Conservation (phyloP, 2,797 vertebrate species). For the Onychomys arenicola region DNA sequence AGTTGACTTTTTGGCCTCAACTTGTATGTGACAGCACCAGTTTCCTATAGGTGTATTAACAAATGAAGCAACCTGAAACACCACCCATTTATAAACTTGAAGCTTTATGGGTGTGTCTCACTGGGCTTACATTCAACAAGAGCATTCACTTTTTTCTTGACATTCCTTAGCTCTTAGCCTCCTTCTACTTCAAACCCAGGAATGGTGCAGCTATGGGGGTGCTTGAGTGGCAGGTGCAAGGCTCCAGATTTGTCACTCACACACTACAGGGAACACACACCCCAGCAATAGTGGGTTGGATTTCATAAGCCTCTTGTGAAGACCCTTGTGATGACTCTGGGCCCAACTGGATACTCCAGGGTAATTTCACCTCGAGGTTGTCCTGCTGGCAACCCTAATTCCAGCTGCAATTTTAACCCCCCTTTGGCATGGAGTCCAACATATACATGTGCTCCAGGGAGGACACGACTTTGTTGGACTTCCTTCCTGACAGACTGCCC, state of each 20-base stretch:
- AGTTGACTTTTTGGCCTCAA: constrained; percentile 15
- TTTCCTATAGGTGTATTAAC: neutral
- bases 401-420: neutral
- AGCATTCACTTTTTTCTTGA: neutral
- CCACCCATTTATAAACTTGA: neutral
- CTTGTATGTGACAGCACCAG: neutral
- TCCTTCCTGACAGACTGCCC: neutral
- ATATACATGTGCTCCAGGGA: neutral
- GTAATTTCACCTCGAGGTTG: neutral
- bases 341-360: neutral
- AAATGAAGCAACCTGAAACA: neutral
- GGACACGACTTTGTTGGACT: neutral
- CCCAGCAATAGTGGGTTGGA: neutral
- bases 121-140: neutral
- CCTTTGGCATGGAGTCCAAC: neutral
- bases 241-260: neutral
- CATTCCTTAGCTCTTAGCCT: neutral
- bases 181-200: neutral
- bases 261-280: neutral
- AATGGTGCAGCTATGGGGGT: neutral
- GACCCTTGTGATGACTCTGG: neutral
- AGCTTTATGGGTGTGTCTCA: neutral
- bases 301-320: neutral
- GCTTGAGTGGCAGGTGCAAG: neutral
- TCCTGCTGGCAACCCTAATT: neutral